Percentiles rank a stretch among this genome's conserved stretches.
phyloP scores from a whole-genome alignment of 2,113 vertebrate genomes.

The Mormyrus iriodes region DNA sequence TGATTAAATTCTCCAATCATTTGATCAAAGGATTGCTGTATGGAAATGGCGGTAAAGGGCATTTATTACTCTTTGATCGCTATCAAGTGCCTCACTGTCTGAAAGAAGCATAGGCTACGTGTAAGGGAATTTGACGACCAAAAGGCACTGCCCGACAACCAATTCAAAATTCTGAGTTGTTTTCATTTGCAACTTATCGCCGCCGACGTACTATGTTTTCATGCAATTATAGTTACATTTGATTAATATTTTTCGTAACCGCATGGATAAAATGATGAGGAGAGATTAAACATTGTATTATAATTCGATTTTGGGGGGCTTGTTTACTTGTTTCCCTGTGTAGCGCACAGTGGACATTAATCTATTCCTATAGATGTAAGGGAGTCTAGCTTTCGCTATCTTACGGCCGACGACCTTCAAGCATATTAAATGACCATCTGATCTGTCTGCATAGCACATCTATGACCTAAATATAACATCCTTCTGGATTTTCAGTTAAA shows the following conservation, averaged over 20 bases:
- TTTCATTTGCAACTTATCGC: neutral
- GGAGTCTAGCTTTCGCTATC: neutral
- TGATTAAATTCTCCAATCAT: conserved; percentile 43
- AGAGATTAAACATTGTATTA: neutral
- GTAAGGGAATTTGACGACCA: neutral
- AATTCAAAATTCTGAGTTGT: neutral
- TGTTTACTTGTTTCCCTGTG: neutral
- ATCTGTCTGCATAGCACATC: neutral
- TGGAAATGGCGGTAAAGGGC: neutral
- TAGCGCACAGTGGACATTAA: neutral
- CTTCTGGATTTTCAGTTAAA: neutral
- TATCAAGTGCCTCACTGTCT: neutral
- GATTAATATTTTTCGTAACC: neutral
- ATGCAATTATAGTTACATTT: neutral
- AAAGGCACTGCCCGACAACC: neutral
- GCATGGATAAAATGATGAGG: neutral
- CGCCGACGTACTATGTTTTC: neutral
- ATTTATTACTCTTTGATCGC: neutral
- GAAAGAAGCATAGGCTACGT: neutral
- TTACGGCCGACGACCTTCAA: conserved; percentile 15
- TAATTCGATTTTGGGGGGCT: neutral
- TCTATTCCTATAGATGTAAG: neutral
- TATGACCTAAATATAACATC: neutral
- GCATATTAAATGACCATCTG: conserved; percentile 2
- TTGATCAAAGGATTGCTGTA: conserved; percentile 15